Percentiles rank a stretch among this genome's conserved stretches.
Conservation (phyloP, 2,797 vertebrate genomes). For the Takifugu ocellatus region DNA sequence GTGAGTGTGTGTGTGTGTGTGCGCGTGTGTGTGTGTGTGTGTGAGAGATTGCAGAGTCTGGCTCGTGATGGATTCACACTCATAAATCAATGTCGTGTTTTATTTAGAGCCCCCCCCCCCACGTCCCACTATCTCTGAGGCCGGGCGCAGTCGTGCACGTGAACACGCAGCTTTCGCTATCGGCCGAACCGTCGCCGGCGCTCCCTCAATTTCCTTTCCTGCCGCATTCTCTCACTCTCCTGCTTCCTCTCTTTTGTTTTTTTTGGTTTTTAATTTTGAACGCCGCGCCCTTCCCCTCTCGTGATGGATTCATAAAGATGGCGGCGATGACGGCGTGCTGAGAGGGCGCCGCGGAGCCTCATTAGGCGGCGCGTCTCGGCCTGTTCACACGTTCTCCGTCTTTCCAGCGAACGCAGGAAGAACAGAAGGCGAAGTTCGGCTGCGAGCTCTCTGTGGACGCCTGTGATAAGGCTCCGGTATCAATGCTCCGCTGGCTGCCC, state of each 20-base stretch:
- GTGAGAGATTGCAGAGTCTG: slow-evolving; percentile 25
- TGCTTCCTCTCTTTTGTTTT: slow-evolving; percentile 37
- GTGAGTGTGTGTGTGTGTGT: slow-evolving; percentile 30
- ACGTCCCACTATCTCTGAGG: slow-evolving; percentile 22
- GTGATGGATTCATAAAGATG: slow-evolving; percentile 74
- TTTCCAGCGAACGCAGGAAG: slow-evolving; percentile 48
- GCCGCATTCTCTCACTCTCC: slow-evolving; percentile 37
- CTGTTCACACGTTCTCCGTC: slow-evolving; percentile 39
- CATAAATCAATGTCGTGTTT: slow-evolving; percentile 73
- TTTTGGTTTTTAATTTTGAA: slow-evolving; percentile 50
- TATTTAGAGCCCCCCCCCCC: slow-evolving; percentile 59
- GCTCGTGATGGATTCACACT: slow-evolving; percentile 41
- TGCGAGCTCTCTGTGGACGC: slow-evolving; percentile 65
- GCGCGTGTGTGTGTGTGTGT: slow-evolving; percentile 15
- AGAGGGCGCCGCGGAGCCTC: slow-evolving; percentile 64
- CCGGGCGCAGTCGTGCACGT: slow-evolving; percentile 39
- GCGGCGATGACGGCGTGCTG: slow-evolving; percentile 46
- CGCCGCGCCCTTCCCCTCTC: slow-evolving; percentile 50
- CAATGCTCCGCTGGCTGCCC: slow-evolving; percentile 55
- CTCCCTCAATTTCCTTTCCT: slow-evolving; percentile 52
- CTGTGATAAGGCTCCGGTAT: slow-evolving; percentile 65
- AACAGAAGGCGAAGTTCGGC: slow-evolving; percentile 64
- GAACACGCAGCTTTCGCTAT: slow-evolving; percentile 55
- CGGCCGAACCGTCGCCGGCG: slow-evolving; percentile 52
- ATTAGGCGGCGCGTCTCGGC: slow-evolving; percentile 63